Evolutionary conservation across 2,113 vertebrate species (phyloP), one percentile per base, ranked within the genome.

Genomic region (Nothobranchius furzeri): DNA sequence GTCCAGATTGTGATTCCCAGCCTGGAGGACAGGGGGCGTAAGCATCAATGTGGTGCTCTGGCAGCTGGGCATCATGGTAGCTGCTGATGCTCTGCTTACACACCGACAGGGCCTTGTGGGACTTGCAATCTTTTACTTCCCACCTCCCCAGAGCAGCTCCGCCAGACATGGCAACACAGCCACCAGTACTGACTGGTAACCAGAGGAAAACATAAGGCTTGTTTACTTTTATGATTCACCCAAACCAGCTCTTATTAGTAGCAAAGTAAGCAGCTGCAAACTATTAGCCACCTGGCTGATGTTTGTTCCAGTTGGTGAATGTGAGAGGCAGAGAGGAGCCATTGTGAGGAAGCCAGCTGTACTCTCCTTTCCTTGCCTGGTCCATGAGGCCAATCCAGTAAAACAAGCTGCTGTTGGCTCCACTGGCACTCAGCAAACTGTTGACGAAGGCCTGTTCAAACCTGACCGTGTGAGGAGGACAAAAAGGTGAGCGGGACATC

Each of bases 401-500:
- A 70, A 92, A 93, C 70, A 53, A 69, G 63, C 92, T 85, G 13
- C 90, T 90, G 9, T 86, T 91, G 69, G 89, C 83, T 3, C 85
- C 89, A 37, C 76, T 53, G 50, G 85, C 93, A 25, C 4, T 93
- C 82, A 98, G 93, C 87, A 98, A 89, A 84, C 92, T 97, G 91
- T 93, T 96, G 68, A 98, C 80, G 79, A 98, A 99, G 35, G 93
- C 94, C 88, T 99, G 97, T 86, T 98, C 97, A 88, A 96, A 98
- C 92, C 97, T 98, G 80, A 36, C 59, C 46, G 17, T 45, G 30
- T 4, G 9, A 14, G 46, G 35, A 45, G n/a, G 53, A 65, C 30
- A 30, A 30, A 30, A 4, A 45, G 40, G 56, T 12, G 15, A 62
- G 10, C 17, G 12, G 25, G 37, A 20, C 36, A 54, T 8, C 37